phyloP scores from a whole-genome alignment of 2,797 vertebrate genomes.

The Labroides dimidiatus region DNA sequence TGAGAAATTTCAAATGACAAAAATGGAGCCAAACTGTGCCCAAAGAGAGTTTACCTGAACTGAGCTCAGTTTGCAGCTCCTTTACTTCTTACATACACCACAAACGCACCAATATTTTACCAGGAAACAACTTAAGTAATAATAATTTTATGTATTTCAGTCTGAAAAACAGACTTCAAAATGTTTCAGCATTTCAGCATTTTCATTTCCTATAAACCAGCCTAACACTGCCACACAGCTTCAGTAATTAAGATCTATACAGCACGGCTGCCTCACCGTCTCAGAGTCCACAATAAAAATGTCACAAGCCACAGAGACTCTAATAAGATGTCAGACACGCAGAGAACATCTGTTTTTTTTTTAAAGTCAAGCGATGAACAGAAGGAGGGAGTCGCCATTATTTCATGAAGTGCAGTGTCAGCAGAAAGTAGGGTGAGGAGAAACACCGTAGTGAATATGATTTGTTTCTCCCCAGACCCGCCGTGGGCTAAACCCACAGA shows the following conservation, averaged over 20 bases:
- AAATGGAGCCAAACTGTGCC: no score
- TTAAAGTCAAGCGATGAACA: conserved; percentile 42
- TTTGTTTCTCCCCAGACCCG: conserved; percentile 33
- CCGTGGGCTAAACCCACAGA: conserved; percentile 29
- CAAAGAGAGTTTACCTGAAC: no score
- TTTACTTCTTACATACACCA: background rate
- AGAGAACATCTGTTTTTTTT: conserved; percentile 52
- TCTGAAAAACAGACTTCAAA: no score
- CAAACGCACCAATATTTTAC: no score
- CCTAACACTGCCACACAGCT: conserved; percentile 5
- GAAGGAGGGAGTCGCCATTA: conserved; percentile 47
- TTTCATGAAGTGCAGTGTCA: conserved; percentile 58
- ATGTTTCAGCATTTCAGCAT: no score
- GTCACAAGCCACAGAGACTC: conserved; percentile 26
- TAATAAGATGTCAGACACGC: conserved; percentile 62
- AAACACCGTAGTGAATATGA: conserved; percentile 42
- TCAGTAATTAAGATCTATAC: conserved; percentile 62
- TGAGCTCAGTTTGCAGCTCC: no score
- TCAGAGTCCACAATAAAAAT: conserved; percentile 52
- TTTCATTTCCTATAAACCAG: conserved; percentile 24
- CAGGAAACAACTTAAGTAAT: no score
- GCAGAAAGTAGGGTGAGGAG: conserved; percentile 41
- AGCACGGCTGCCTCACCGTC: conserved; percentile 37
- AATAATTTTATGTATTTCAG: no score
- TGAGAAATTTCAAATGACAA: no score